Evolutionary conservation across 2,113 vertebrate genomes (phyloP), one percentile per base, ranked within the genome.

Genomic region (Sturnus vulgaris): DNA sequence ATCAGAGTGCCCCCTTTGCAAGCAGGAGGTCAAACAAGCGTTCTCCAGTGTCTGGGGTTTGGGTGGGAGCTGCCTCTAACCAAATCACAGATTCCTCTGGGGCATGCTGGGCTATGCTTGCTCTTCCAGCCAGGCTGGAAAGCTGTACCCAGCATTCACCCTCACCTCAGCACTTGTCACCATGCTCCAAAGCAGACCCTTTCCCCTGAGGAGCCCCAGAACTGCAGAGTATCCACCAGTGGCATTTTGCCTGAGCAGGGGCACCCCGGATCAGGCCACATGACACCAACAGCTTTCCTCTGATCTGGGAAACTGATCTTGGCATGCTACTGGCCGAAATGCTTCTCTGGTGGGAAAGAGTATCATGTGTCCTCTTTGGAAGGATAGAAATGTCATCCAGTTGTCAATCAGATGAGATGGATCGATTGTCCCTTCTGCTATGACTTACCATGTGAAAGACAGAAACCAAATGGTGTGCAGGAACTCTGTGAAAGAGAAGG

Each of bases 291-390:
- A 82, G 52, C 28, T 68, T 90, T 64, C 18, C 60, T 94, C 66
- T 95, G 85, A 95, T 95, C 85, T 86, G 52, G n/a, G 47, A 96
- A 90, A 68, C 18, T 60, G 49, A 93, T 88, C 85, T 66, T 68
- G n/a, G 75, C 56, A 40, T 86, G 59, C 68, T n/a, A 24, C 31
- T 59, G 44, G 20, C 40, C 0, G 0, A 86, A 83, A 91, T 10
- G 10, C 64, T 92, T 91, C 66, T 77, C 44, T 7, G 35, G 28
- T 23, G 47, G 15, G 42, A 66, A 18, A 25, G 52, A 44, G 24
- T 92, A 86, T 94, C 60, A 31, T 14, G 10, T 87, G 33, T 94
- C 24, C 66, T 73, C 87, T 88, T 64, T 44, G 55, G 85, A 88
- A 86, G 64, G 85, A 53, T 8, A 93, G 56, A 93, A 80, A 90